A percentile compares a stretch with the other conserved stretches of the same genome.
These are phyloP conservation scores for Antennarius maculatus DNA, from an alignment of 2,797 vertebrate genomes.

Conservation along the genomic window DNA sequence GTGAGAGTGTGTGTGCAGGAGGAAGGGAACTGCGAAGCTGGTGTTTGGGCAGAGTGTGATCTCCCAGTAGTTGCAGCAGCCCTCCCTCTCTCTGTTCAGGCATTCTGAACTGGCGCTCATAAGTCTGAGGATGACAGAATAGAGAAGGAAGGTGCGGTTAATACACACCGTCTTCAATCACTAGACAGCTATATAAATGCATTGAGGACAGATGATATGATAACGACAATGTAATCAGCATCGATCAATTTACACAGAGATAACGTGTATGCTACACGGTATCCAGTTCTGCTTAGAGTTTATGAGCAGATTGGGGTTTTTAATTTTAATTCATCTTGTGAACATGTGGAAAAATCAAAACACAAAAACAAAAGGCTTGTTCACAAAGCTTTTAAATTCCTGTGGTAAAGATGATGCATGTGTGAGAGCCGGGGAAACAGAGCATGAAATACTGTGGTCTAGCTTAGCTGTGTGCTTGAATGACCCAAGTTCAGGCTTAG, in stretches of 20 bases:
- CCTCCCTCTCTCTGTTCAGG: constrained; percentile 87
- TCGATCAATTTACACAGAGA: constrained; percentile 21
- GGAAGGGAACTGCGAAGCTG: constrained; percentile 89
- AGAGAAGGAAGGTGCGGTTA: constrained; percentile 61
- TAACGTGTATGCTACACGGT: constrained; percentile 21
- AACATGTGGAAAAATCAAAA: constrained; percentile 68
- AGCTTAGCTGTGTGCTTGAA: constrained; percentile 30
- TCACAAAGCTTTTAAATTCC: constrained; percentile 80
- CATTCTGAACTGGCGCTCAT: constrained; percentile 91
- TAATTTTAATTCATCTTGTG: constrained; percentile 59
- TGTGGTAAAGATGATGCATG: constrained; percentile 77
- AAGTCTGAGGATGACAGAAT: constrained; percentile 83
- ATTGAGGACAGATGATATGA: constrained; percentile 42
- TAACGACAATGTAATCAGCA: constrained; percentile 46
- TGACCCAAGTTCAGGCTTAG: constrained; percentile 25
- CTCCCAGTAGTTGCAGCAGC: constrained; percentile 90
- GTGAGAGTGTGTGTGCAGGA: constrained; percentile 58
- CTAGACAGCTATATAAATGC: constrained; percentile 36
- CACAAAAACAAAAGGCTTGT: constrained; percentile 76
- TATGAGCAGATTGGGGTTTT: constrained; percentile 54
- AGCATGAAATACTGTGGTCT: constrained; percentile 49
- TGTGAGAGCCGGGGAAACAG: constrained; percentile 64
- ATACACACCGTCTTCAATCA: constrained; percentile 47
- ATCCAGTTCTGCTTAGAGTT: constrained; percentile 34
- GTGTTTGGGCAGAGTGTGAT: constrained; percentile 94